Base-by-base conservation (phyloP, 1,140 invertebrate genomes). In the Monochamus saltuarius region DNA sequence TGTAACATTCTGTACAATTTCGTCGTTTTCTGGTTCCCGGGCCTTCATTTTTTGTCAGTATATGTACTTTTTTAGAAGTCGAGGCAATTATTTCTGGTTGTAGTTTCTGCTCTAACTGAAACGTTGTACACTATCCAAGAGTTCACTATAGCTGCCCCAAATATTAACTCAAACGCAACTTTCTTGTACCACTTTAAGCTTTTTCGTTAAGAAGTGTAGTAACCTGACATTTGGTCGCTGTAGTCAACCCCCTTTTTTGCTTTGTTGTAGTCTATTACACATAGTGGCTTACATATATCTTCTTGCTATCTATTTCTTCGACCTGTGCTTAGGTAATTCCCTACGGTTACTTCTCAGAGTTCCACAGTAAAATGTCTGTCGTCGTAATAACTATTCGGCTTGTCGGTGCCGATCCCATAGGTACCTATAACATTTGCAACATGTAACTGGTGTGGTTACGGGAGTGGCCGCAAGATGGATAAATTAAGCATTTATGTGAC, bases 201-300 rank as follows among this genome's bases (percentile, higher is more conserved):
- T 43, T 59, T 52, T 42, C 52, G 46, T n/a, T 56, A 35, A 39
- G 8, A 40, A 34, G 22, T 53, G 50, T 54, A 53, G 16, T 54
- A 59, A 42, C 7, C 11, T 8, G 49, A 53, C 29, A 59, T n/a
- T 43, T 59, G 57, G 37, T 59, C 49, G 10, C 14, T 22, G 11
- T 53, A 14, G 38, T 59, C 49, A 43, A 59, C 57, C 10, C 40
- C 56, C 19, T 59, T 36, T 49, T 57, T 57, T 37, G 4, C 43
- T 13, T 40, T 49, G 22, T 57, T 57, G 46, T 57, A 57, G 17
- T 57, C 56, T 17, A 57, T 49, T 16, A 36, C 16, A 19, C 11
- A 9, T 10, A 36, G 38, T 7, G 45, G 45, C 13, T 47, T 49
- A 29, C 22, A 29, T 29, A 29, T 29, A 29, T n/a, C n/a, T n/a